Evolutionary conservation across 2,888 invertebrate genomes (phyloP).

Genomic region (Pyralis farinalis): DNA sequence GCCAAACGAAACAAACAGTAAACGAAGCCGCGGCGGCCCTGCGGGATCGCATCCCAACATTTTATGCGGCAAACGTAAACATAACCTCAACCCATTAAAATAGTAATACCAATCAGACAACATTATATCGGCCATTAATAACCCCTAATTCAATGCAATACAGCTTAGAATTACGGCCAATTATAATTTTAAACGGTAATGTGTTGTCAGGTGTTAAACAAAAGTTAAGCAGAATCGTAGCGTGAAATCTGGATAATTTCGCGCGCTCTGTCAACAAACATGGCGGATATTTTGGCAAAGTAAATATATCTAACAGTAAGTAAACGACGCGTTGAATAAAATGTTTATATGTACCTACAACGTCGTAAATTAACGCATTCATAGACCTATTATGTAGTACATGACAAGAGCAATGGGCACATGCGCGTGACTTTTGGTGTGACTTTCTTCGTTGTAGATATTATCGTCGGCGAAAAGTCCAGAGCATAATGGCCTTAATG

Average conservation of each 20-base stretch:
- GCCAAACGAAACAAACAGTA: slow-evolving; percentile 43
- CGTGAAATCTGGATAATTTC: slow-evolving; percentile 74
- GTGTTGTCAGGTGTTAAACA: slow-evolving; percentile 54
- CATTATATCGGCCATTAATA: slow-evolving; percentile 24
- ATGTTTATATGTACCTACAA: too few species aligned
- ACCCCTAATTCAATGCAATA: slow-evolving; percentile 36
- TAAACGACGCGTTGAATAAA: not conserved
- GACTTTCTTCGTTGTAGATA: too few species aligned
- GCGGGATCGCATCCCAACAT: slow-evolving; percentile 32
- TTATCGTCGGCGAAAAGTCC: too few species aligned
- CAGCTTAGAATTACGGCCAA: slow-evolving; percentile 38
- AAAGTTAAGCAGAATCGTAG: slow-evolving; percentile 36
- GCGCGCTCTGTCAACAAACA: slow-evolving; percentile 62
- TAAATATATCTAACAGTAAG: not conserved
- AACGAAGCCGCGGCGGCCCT: slow-evolving; percentile 18
- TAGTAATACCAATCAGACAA: slow-evolving; percentile 23
- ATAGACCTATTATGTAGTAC: too few species aligned
- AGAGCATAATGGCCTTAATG: too few species aligned
- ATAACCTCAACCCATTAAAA: slow-evolving; percentile 23
- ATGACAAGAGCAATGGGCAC: too few species aligned
- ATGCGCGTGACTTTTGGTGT: too few species aligned
- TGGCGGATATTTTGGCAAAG: slow-evolving; percentile 32
- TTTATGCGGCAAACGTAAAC: slow-evolving; percentile 37
- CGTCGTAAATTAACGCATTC: too few species aligned
- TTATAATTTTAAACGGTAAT: slow-evolving; percentile 32